Evolutionary conservation across 2,797 vertebrate genomes (phyloP).

Genomic region (Danio choprae): DNA sequence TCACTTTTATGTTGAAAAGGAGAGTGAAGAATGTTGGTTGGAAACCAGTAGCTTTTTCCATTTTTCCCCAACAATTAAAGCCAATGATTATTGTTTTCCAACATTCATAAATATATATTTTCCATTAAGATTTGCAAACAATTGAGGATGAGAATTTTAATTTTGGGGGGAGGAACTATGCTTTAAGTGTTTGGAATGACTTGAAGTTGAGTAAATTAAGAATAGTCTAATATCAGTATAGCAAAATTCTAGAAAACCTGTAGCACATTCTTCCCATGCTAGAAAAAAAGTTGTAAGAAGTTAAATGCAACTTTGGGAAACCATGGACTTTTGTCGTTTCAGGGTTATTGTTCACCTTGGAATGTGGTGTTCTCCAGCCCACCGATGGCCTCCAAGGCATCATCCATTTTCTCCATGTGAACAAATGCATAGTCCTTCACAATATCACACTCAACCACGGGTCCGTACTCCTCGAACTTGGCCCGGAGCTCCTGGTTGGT

Average conservation of each 20-base stretch:
- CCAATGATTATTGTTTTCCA: no score
- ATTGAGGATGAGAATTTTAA: no score
- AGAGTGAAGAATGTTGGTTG: no score
- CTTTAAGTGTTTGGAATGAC: background rate
- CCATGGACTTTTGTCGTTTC: conserved; percentile 52
- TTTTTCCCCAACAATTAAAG: no score
- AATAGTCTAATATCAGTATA: background rate
- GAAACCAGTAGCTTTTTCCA: no score
- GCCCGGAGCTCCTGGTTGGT: conserved; percentile 84
- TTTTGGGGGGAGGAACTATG: no score
- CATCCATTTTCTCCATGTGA: conserved; percentile 93
- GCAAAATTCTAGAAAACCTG: background rate
- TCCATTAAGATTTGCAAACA: no score
- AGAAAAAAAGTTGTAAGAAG: background rate
- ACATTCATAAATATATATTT: no score
- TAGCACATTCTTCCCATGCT: background rate
- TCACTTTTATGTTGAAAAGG: no score
- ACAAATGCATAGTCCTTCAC: conserved; percentile 96
- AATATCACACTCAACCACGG: conserved; percentile 93
- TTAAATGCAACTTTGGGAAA: conserved; percentile 20
- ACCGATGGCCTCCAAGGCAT: conserved; percentile 90
- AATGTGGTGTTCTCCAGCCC: conserved; percentile 90
- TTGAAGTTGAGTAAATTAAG: background rate
- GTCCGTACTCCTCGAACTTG: conserved; percentile 90
- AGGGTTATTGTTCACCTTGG: conserved; percentile 84